These are phyloP conservation scores for Zaprionus vittiger DNA, from an alignment of 1,140 invertebrate species.

Conservation along the genomic window DNA sequence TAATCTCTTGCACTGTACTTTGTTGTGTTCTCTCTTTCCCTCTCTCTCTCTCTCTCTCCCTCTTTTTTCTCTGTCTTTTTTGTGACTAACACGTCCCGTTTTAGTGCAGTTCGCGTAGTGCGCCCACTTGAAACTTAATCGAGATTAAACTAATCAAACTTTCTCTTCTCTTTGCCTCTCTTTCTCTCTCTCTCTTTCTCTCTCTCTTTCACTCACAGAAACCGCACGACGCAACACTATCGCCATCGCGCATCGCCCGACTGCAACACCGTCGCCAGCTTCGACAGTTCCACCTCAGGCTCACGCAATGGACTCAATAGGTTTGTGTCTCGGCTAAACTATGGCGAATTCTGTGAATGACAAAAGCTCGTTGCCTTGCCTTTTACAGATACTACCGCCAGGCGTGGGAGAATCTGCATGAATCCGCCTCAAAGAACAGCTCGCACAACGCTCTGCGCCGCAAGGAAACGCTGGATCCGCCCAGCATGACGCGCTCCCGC, in stretches of 20 bases:
- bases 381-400: constrained; percentile 89
- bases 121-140: constrained; percentile 13
- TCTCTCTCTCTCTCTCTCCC: constrained; percentile 18
- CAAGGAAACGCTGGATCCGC: constrained; percentile 90
- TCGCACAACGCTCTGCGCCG: constrained; percentile 86
- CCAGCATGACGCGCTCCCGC: constrained; percentile 84
- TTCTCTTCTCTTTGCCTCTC: constrained; percentile 9
- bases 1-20: constrained; percentile 9
- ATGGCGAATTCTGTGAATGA: background rate
- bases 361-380: constrained; percentile 4
- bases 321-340: constrained; percentile 66
- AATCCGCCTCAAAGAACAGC: constrained; percentile 87
- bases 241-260: constrained; percentile 93
- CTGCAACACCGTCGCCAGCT: constrained; percentile 94
- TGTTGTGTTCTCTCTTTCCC: constrained; percentile 13
- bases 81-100: constrained; percentile 38
- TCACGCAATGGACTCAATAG: constrained; percentile 92
- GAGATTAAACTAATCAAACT: constrained; percentile 4
- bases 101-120: constrained; percentile 12
- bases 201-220: constrained; percentile 84
- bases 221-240: constrained; percentile 91
- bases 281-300: constrained; percentile 93
- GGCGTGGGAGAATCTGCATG: constrained; percentile 96
- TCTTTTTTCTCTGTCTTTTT: constrained; percentile 30
- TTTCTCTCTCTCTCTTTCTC: background rate